Conservation (phyloP, 2,113 vertebrate species). For the Lipophrys pholis region DNA sequence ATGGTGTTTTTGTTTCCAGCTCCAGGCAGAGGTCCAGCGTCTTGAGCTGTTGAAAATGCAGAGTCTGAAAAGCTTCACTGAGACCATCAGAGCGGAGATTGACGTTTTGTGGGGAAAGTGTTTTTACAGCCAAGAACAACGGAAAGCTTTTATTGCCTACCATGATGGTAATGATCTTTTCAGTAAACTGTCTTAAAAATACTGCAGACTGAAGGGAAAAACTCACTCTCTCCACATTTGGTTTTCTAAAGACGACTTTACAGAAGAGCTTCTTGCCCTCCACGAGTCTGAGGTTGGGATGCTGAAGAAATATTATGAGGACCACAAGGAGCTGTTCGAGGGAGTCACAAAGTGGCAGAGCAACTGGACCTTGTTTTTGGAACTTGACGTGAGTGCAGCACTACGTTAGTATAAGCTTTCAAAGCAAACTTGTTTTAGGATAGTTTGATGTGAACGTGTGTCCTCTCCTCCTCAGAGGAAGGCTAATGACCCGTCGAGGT, state of each 20-base stretch:
- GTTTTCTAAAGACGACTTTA: constrained; percentile 83
- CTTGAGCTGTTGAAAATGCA: constrained; percentile 89
- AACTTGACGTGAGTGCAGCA: constrained; percentile 88
- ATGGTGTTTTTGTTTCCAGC: constrained; percentile 69
- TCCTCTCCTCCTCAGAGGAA: constrained; percentile 75
- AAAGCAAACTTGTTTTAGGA: not conserved
- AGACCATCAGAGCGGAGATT: constrained; percentile 86
- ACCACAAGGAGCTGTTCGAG: constrained; percentile 89
- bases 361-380: constrained; percentile 90
- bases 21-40: constrained; percentile 86
- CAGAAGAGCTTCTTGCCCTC: constrained; percentile 86
- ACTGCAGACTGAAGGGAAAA: not conserved
- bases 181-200: not conserved
- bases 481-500: constrained; percentile 89
- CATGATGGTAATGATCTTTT: constrained; percentile 77
- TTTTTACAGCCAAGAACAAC: constrained; percentile 89
- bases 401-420: not conserved
- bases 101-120: constrained; percentile 89
- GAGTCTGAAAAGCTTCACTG: constrained; percentile 87
- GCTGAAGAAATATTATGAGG: constrained; percentile 85
- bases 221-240: not conserved
- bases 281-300: constrained; percentile 86
- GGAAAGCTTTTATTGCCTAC: constrained; percentile 83
- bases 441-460: not conserved
- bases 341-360: constrained; percentile 91